A percentile compares a stretch with the other conserved stretches of the same genome.
These are phyloP conservation scores for Gymnorhina tibicen DNA, from an alignment of 2,113 vertebrate genomes.

Conservation along the genomic window DNA sequence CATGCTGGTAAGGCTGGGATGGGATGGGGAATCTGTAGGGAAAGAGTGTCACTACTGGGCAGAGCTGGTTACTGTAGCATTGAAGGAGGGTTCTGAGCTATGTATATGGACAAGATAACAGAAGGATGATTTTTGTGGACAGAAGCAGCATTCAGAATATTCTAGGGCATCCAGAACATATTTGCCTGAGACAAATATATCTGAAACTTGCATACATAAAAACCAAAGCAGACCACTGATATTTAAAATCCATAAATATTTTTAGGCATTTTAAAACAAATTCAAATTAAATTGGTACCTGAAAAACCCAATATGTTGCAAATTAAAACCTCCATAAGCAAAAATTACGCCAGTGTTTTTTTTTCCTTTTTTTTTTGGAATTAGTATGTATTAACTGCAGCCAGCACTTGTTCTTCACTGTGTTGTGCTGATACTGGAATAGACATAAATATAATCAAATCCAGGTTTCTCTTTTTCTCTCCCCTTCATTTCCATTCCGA, in stretches of 20 bases:
- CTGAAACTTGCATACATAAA: neutral
- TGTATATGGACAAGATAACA: neutral
- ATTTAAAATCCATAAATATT: constrained; percentile 21
- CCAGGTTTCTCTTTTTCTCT: constrained; percentile 38
- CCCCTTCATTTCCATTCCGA: constrained; percentile 23
- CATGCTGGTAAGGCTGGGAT: neutral
- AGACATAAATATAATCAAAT: constrained; percentile 68
- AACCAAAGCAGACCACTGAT: neutral
- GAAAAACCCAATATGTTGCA: constrained; percentile 36
- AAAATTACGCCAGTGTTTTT: neutral
- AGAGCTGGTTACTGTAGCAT: neutral
- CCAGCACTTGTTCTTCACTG: constrained; percentile 54
- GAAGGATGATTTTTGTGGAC: neutral
- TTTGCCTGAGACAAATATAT: neutral
- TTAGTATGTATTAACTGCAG: constrained; percentile 37
- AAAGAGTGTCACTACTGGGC: neutral
- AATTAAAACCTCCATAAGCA: constrained; percentile 44
- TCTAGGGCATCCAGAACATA: neutral
- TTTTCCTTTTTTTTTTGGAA: neutral
- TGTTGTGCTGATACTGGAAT: constrained; percentile 51
- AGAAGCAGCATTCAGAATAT: neutral
- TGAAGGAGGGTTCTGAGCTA: neutral
- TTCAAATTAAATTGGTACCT: constrained; percentile 10
- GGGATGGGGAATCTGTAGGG: neutral
- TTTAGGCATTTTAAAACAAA: constrained; percentile 36